Percentiles rank a stretch among this genome's conserved stretches.
Evolutionary conservation across 2,797 vertebrate genomes (phyloP).

Genomic region (Trachops cirrhosus): DNA sequence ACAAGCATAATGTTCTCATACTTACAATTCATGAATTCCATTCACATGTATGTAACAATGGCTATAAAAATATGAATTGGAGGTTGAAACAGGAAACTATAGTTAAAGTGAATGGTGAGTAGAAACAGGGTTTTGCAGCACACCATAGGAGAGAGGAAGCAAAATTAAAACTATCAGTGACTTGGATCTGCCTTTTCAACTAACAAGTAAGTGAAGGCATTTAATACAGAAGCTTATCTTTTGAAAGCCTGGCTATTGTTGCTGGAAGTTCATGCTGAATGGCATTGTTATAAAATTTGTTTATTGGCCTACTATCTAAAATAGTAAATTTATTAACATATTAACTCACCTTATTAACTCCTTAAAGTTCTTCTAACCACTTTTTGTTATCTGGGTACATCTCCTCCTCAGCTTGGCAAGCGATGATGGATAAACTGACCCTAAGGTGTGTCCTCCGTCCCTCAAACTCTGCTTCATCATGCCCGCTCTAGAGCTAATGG

Average conservation of each 20-base stretch:
- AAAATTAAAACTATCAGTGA: neutral
- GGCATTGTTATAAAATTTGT: neutral
- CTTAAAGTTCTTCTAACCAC: neutral
- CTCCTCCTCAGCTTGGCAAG: neutral
- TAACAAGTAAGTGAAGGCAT: neutral
- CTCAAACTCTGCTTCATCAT: neutral
- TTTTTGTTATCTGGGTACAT: neutral
- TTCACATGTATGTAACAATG: neutral
- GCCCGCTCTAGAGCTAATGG: neutral
- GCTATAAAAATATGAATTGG: neutral
- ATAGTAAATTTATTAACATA: neutral
- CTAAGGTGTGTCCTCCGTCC: neutral
- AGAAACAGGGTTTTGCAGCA: neutral
- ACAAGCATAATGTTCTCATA: neutral
- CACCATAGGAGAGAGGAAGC: neutral
- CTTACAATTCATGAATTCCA: neutral
- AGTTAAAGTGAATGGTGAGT: neutral
- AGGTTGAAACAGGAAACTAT: neutral
- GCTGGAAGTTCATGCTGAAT: neutral
- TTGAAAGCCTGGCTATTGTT: neutral
- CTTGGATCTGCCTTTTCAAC: neutral
- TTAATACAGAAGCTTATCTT: neutral
- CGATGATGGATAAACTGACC: rapidly evolving
- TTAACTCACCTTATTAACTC: neutral
- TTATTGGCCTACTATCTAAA: neutral